Evolutionary conservation across 2,113 vertebrate genomes (phyloP).

Genomic region (Strix aluco): DNA sequence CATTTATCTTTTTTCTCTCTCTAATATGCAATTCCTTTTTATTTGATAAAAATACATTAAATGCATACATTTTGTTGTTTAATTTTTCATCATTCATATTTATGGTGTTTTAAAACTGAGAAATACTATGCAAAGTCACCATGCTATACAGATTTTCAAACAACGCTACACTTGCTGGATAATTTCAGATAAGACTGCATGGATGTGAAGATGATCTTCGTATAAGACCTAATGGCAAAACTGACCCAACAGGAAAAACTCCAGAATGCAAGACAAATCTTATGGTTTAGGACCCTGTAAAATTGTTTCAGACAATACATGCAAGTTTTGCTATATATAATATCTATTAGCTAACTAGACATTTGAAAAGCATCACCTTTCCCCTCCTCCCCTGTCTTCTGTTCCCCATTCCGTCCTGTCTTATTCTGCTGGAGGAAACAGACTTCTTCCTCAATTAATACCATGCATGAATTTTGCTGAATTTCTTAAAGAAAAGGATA

Average conservation of each 20-base stretch:
- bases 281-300: not conserved
- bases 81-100: not conserved
- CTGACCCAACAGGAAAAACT: not conserved
- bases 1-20: not conserved
- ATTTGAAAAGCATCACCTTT: not conserved
- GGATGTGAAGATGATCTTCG: not conserved
- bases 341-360: not conserved
- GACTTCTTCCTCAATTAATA: slow-evolving; percentile 49
- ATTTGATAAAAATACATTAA: not conserved
- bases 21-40: not conserved
- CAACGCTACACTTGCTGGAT: not conserved
- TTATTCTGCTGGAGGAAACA: slow-evolving; percentile 24
- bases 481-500: slow-evolving; percentile 86
- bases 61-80: not conserved
- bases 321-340: not conserved
- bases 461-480: not conserved
- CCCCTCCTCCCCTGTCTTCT: not conserved
- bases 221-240: not conserved
- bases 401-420: not conserved
- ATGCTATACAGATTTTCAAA: not conserved
- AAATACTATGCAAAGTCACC: not conserved
- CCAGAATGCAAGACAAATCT: not conserved
- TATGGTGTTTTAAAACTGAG: not conserved
- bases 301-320: not conserved
- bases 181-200: not conserved